These are phyloP conservation scores for Psittacus erithacus DNA, from an alignment of 2,113 vertebrate genomes.

Conservation along the genomic window DNA sequence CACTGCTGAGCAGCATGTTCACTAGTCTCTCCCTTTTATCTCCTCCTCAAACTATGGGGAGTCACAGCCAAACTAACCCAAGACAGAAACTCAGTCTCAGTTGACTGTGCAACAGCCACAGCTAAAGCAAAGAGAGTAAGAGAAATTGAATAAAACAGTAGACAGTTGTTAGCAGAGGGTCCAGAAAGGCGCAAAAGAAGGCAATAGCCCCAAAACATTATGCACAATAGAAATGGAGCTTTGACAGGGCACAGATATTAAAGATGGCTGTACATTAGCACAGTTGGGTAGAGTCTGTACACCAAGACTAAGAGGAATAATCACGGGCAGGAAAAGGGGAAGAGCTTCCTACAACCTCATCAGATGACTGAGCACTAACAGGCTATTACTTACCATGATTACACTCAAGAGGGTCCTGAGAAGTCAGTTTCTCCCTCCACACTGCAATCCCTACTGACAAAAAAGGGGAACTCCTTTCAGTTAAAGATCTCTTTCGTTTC, in stretches of 20 bases:
- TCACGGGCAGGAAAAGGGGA: neutral
- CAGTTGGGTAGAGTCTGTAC: neutral
- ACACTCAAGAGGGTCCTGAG: neutral
- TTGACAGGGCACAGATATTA: neutral
- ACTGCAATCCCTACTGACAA: accelerated
- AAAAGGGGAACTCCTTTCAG: neutral
- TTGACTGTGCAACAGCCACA: neutral
- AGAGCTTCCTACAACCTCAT: neutral
- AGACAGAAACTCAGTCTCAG: neutral
- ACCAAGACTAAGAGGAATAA: neutral
- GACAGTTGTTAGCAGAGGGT: neutral
- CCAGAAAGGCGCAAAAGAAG: neutral
- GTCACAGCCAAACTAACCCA: neutral
- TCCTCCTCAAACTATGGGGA: neutral
- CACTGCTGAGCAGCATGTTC: neutral
- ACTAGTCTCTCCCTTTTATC: neutral
- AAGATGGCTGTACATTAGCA: neutral
- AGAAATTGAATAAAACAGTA: neutral
- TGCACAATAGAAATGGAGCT: neutral
- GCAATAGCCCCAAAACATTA: neutral
- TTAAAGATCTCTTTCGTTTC: neutral
- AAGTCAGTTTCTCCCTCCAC: neutral
- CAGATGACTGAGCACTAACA: neutral
- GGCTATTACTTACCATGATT: neutral
- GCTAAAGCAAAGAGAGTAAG: neutral